Evolutionary conservation across 2,888 invertebrate species (phyloP).

Genomic region (Yponomeuta evonymella): DNA sequence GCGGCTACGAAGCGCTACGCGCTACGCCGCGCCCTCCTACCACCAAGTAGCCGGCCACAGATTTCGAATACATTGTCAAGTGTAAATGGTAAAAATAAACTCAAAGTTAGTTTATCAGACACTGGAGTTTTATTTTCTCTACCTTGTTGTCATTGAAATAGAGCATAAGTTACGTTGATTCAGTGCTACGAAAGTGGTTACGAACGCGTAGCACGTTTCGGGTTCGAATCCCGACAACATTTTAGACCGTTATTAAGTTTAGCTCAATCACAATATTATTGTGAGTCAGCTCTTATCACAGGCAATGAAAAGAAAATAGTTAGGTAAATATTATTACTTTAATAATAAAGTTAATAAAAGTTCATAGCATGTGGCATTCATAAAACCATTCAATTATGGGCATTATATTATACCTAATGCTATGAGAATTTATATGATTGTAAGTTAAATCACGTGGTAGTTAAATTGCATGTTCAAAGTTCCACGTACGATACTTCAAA

Average conservation of each 20-base stretch:
- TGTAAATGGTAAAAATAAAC: constrained; percentile 79
- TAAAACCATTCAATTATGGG: too few species aligned
- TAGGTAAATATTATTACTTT: too few species aligned
- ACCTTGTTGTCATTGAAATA: constrained; percentile 21
- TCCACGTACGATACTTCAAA: background rate
- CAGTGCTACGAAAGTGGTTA: background rate
- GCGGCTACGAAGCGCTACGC: constrained; percentile 63
- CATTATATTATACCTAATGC: too few species aligned
- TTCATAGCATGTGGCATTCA: too few species aligned
- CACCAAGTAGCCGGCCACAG: constrained; percentile 71
- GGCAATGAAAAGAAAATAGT: too few species aligned
- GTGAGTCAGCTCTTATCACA: too few species aligned
- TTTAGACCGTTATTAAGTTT: too few species aligned
- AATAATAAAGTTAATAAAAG: too few species aligned
- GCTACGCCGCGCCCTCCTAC: constrained; percentile 38
- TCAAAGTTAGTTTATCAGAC: constrained; percentile 78
- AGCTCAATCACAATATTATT: too few species aligned
- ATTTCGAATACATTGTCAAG: constrained; percentile 77
- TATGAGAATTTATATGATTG: too few species aligned
- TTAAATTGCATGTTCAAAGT: background rate
- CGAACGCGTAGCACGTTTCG: background rate
- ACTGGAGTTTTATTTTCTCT: constrained; percentile 62
- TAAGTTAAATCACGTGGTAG: background rate
- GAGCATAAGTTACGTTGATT: background rate
- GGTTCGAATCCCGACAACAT: background rate